Base-by-base conservation (phyloP, 2,113 vertebrate genomes). In the Rhinichthys klamathensis region DNA sequence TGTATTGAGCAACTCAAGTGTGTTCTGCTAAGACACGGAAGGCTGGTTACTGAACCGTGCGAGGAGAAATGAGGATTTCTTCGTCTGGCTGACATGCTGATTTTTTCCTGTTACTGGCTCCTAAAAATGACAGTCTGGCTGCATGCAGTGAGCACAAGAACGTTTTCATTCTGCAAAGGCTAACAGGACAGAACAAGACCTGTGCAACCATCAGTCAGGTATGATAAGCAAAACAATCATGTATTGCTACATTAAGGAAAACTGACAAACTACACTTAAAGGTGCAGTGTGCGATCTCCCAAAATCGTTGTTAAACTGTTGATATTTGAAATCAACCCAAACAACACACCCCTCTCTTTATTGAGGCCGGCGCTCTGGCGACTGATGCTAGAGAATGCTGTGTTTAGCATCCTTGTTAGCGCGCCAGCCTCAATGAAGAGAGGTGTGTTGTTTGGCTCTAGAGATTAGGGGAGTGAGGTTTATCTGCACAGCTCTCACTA, bases 1-100 rank as follows among this genome's bases (percentile, higher is more conserved):
- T 78, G 73, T 84, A 78, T 30, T 41, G 61, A 38, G 74, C 30
- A 84, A 84, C 69, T 84, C 74, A 84, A 84, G 83, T 63, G 60
- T 78, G 74, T 27, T 76, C 73, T 69, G 41, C 4, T 1, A 78
- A 54, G 61, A 77, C 73, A 54, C 5, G 61, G 74, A 44, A 84
- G 46, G 73, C n/a, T 78, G 74, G 83, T 25, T 61, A 84, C 44
- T 84, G 74, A 84, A 78, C 83, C 74, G 10, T 84, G 54, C n/a
- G 41, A 78, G 74, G 21, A 69, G 73, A 78, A 78, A 84, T 78
- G 4, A 78, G 74, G 74, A 84, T 78, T 54, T 78, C 73, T 21
- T 13, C 3, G n/a, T 5, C 61, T 67, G 74, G 75, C 74, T 54
- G 74, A 63, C 30, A 65, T 38, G 41, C n/a, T 46, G 6, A 51